These are phyloP conservation scores for Etheostoma perlongum DNA, from an alignment of 2,797 vertebrate genomes.

Conservation along the genomic window DNA sequence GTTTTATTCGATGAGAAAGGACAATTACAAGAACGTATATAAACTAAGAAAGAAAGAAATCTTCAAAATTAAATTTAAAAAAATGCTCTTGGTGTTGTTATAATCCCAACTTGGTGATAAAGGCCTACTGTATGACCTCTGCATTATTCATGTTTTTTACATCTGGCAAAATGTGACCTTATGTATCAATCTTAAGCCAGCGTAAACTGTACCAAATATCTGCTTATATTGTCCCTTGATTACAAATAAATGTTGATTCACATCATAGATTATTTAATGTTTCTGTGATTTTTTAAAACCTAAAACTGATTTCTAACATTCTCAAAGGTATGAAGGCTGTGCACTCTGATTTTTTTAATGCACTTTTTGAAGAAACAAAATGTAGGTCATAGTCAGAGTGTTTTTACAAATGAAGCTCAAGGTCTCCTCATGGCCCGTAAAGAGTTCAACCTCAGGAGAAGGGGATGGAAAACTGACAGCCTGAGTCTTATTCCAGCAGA, in stretches of 20 bases:
- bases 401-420: conserved; percentile 48
- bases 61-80: background rate
- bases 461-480: conserved; percentile 19
- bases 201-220: conserved; percentile 21
- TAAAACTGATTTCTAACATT: conserved; percentile 23
- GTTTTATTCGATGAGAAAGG: background rate
- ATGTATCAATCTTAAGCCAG: conserved; percentile 14
- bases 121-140: background rate
- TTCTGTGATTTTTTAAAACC: conserved; percentile 36
- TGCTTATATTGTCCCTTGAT: conserved; percentile 8
- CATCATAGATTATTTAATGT: conserved; percentile 11
- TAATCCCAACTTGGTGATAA: background rate
- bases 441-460: conserved; percentile 40
- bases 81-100: background rate
- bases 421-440: conserved; percentile 20
- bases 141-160: conserved; percentile 6
- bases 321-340: conserved; percentile 2
- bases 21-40: conserved; percentile 8
- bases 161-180: conserved; percentile 30
- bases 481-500: conserved; percentile 46
- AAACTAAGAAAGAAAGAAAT: background rate
- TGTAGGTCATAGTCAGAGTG: conserved; percentile 34
- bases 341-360: background rate
- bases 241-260: conserved; percentile 25
- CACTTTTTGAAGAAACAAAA: background rate